Base-by-base conservation (phyloP, 1,140 invertebrate genomes). In the Maniola jurtina region DNA sequence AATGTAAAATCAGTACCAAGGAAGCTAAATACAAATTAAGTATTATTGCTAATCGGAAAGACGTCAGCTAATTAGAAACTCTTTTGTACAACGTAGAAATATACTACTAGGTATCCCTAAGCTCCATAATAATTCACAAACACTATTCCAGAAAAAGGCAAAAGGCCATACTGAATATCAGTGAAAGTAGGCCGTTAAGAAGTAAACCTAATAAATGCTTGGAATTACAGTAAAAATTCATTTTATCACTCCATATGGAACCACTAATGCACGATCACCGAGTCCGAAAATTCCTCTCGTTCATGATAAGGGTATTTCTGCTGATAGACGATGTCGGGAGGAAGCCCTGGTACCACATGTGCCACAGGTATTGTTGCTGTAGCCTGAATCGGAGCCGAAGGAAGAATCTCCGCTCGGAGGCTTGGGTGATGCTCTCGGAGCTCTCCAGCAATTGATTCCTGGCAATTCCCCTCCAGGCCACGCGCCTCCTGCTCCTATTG, bases 311-410 rank as follows among this genome's bases (percentile, higher is more conserved):
- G 76, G 75, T 61, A 80, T 82, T 76, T 82, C 76, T 38, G 78
- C 76, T 66, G 73, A 79, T 42, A 90, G 62, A 10, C 88, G 80
- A 75, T 90, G 88, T 62, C 88, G 80, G 0, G 91, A 92, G 25
- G 90, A 91, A 6, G 91, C 90, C 55, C 91, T 75, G 0, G 91
- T 92, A 11, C 92, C 92, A 60, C 91, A 92, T 0, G 92, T 93
- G 2, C 92, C 92, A 42, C 91, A 92, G 5, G 92, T 93, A 67
- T 92, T 92, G 79, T 93, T 92, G 81, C 92, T 93, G 76, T 93
- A 93, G 8, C 92, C 92, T 5, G 92, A 93, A 73, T 93, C 92
- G 0, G 92, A 92, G 0, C 91, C 91, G 36, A 92, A 89, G 0
- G 91, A 92, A 15, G 92, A 92, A 71, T 93, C 90, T 67, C 92